These are phyloP conservation scores for Chymomyza caudatula DNA, from an alignment of 2,888 invertebrate species.

Conservation along the genomic window DNA sequence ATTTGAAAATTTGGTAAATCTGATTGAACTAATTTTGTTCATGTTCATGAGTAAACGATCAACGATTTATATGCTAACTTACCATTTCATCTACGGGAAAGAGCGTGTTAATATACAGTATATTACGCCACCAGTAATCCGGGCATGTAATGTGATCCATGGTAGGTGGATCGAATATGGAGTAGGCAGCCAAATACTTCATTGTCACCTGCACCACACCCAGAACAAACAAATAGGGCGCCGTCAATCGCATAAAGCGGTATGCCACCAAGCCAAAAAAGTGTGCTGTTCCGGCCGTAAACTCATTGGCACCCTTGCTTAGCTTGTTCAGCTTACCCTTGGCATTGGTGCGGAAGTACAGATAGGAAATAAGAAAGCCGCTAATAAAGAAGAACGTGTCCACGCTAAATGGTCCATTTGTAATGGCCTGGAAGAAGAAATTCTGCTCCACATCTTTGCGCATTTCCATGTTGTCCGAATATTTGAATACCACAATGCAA, in stretches of 20 bases:
- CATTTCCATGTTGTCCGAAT: conserved; percentile 89
- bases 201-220: conserved; percentile 91
- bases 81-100: conserved; percentile 93
- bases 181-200: conserved; percentile 90
- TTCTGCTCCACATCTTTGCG: conserved; percentile 85
- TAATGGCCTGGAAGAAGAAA: conserved; percentile 88
- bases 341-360: conserved; percentile 88
- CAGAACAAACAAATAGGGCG: conserved; percentile 89
- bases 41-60: no score
- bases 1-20: no score
- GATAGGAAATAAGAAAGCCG: conserved; percentile 89
- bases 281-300: conserved; percentile 83
- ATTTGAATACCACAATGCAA: conserved; percentile 89
- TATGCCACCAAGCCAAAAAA: conserved; percentile 88
- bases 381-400: conserved; percentile 92
- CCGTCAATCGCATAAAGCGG: conserved; percentile 87
- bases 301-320: conserved; percentile 82
- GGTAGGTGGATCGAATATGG: conserved; percentile 90
- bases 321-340: conserved; percentile 85
- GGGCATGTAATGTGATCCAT: conserved; percentile 90
- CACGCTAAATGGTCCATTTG: conserved; percentile 88
- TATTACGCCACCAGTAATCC: conserved; percentile 92
- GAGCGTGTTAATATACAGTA: conserved; percentile 90
- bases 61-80: conserved; percentile 58
- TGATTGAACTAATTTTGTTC: no score